Base-by-base conservation (phyloP, 1,140 invertebrate species). In the Heliconius eleuchia region DNA sequence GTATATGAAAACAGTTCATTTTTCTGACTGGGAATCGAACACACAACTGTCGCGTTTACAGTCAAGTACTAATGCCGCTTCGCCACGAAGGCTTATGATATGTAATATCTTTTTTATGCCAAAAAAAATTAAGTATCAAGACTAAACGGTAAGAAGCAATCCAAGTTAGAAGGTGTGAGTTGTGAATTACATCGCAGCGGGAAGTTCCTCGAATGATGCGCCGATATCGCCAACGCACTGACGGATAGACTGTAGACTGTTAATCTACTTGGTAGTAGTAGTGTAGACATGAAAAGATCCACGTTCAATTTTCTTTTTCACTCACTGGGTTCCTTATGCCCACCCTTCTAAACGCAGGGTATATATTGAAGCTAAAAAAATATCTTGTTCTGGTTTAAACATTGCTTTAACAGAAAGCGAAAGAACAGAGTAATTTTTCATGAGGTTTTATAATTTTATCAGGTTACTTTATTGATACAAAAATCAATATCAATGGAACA, bases 151-250 rank as follows among this genome's bases (percentile, higher is more conserved):
- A 27, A 66, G 55, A 57, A 5, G 18, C 11, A 66, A 66, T 66
- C 23, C 60, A 66, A 66, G 60, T 66, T 66, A 66, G 83, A 82
- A 89, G 86, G 87, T 90, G 88, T 89, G 86, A 90, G 82, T 76
- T 80, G 86, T 87, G 86, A 87, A 89, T 89, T 89, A 88, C 87
- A 82, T 34, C 87, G 72, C 87, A 84, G 88, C 87, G 83, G 88
- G 83, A 50, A 73, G 73, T 86, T 88, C 87, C 82, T 52, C 81
- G 86, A 86, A 86, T 78, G 84, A 86, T 85, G 82, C 74, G 72
- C 79, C 80, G 81, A 85, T 86, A 84, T 66, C 60, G 60, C 60
- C 60, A 66, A 66, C 60, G 60, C 60, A 66, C 60, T 66, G 60
- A 66, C 27, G 27, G 27, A 66, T 30, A 66, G 60, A 30, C 13